These are phyloP conservation scores for Phaetusa simplex DNA, from an alignment of 2,113 vertebrate genomes.

Conservation along the genomic window DNA sequence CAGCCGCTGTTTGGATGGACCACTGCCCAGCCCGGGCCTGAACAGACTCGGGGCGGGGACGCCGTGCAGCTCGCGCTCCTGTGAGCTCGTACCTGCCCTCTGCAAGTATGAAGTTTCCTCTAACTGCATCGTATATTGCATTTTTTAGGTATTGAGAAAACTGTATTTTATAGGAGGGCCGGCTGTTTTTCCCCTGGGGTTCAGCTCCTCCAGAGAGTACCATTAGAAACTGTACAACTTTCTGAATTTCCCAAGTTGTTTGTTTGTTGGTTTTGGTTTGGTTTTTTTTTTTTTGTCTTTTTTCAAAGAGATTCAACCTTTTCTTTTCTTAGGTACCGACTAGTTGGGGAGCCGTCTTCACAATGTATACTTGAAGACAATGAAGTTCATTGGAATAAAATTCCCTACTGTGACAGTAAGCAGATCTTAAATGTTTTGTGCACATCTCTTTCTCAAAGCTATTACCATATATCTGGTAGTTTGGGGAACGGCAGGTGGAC, in stretches of 20 bases:
- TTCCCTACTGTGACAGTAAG: neutral
- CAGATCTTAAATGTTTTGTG: neutral
- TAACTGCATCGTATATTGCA: neutral
- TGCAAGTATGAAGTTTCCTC: neutral
- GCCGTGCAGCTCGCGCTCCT: accelerated
- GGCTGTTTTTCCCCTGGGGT: neutral
- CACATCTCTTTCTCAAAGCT: neutral
- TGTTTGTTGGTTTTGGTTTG: too few species aligned
- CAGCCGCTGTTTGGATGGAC: neutral
- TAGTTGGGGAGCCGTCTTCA: accelerated
- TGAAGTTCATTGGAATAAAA: accelerated
- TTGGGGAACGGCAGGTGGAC: neutral
- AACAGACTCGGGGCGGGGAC: neutral
- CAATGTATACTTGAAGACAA: accelerated
- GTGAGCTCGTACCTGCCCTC: neutral
- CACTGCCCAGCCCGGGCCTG: accelerated
- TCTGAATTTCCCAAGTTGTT: neutral
- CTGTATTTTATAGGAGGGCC: neutral
- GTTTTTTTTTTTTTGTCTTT: neutral
- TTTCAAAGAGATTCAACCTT: neutral
- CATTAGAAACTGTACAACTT: neutral
- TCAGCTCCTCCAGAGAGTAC: neutral
- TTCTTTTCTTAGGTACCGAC: neutral
- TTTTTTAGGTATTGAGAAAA: neutral
- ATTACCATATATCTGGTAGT: neutral